These are phyloP conservation scores for Oreochromis niloticus DNA, from an alignment of 2,113 vertebrate species.

Conservation along the genomic window DNA sequence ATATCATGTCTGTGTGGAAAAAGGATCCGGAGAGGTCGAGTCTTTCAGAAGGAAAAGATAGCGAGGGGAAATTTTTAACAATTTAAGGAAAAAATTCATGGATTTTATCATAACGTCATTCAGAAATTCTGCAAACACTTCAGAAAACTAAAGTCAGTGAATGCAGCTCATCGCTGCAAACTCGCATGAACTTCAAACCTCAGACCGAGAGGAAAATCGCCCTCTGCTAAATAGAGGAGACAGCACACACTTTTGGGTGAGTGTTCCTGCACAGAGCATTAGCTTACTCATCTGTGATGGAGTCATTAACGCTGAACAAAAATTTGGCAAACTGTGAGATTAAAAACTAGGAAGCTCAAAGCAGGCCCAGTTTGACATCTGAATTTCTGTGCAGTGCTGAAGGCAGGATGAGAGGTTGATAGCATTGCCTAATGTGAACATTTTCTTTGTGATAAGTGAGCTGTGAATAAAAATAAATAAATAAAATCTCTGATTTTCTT, in stretches of 20 bases:
- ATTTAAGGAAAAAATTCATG: background rate
- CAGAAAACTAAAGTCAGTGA: background rate
- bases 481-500: background rate
- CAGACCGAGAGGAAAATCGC: background rate
- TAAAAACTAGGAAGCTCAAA: background rate
- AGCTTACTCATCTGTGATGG: background rate
- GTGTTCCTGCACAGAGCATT: background rate
- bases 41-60: background rate
- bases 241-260: background rate
- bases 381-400: background rate
- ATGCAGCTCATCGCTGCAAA: background rate
- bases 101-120: background rate
- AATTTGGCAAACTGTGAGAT: background rate
- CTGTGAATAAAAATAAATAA: background rate
- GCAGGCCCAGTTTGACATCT: background rate
- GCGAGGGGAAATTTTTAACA: rapidly evolving
- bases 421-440: rapidly evolving
- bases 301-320: rapidly evolving
- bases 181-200: background rate
- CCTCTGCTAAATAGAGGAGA: background rate
- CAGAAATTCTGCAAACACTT: background rate
- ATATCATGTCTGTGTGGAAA: background rate
- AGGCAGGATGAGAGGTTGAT: background rate
- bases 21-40: background rate
- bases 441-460: background rate